phyloP scores from a whole-genome alignment of 2,797 vertebrate species.

The Sitta carolinensis region DNA sequence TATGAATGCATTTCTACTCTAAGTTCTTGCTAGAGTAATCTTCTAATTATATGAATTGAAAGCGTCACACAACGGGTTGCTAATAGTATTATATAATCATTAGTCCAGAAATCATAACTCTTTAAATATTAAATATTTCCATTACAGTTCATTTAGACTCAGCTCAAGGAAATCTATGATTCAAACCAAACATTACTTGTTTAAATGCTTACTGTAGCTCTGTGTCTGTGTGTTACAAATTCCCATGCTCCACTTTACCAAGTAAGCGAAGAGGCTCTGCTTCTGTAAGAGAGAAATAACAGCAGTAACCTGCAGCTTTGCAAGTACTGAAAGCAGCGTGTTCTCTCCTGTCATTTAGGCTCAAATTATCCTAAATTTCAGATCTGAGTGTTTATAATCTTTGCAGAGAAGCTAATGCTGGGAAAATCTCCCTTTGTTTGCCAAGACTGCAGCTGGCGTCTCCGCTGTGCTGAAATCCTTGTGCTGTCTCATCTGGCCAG shows the following conservation, averaged over 20 bases:
- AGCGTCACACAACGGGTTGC: neutral
- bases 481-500: slow-evolving; percentile 12
- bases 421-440: neutral
- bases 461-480: neutral
- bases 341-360: neutral
- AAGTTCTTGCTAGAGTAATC: neutral
- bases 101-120: neutral
- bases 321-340: neutral
- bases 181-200: neutral
- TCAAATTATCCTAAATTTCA: neutral
- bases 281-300: neutral
- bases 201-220: neutral
- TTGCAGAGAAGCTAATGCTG: neutral
- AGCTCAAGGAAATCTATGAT: neutral
- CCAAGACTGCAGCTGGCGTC: slow-evolving; percentile 3
- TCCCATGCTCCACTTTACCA: neutral
- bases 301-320: neutral
- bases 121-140: neutral
- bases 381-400: neutral
- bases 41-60: neutral
- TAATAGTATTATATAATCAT: neutral
- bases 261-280: neutral
- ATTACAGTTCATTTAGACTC: neutral
- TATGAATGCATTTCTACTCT: neutral
- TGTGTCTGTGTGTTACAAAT: neutral